These are phyloP conservation scores for Sardinella longiceps DNA, from an alignment of 2,797 vertebrate species.

Conservation along the genomic window DNA sequence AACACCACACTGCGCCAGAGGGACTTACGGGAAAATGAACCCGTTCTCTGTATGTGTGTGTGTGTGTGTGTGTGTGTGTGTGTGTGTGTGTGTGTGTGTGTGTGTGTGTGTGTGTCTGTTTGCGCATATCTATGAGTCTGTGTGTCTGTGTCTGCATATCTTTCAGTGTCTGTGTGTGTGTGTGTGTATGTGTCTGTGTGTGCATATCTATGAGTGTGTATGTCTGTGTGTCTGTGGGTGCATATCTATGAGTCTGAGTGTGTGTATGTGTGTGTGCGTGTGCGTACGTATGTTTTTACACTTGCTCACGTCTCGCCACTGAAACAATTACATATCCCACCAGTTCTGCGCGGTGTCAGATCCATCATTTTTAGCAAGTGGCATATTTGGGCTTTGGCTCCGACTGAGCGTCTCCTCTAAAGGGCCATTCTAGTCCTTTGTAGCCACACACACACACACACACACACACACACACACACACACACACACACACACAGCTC, in stretches of 20 bases:
- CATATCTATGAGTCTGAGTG: background rate
- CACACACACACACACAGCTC: too few species aligned
- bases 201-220: background rate
- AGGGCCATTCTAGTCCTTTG: constrained; percentile 26
- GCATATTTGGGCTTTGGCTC: background rate
- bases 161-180: background rate
- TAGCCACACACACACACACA: too few species aligned
- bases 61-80: background rate
- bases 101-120: background rate
- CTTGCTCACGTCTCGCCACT: constrained; percentile 67
- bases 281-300: too few species aligned
- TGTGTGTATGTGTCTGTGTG: background rate
- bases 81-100: background rate
- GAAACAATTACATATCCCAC: constrained; percentile 82
- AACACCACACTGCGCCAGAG: constrained; percentile 67
- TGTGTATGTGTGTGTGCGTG: background rate
- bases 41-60: constrained; percentile 68
- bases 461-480: too few species aligned
- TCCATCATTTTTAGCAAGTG: constrained; percentile 61
- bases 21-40: constrained; percentile 81
- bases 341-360: constrained; percentile 73
- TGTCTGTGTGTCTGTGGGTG: background rate
- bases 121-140: too few species aligned
- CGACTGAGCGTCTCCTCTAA: background rate
- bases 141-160: background rate